Percentiles rank a stretch among this genome's conserved stretches.
Conservation (phyloP, 2,113 vertebrate genomes). For the Lutjanus erythropterus region DNA sequence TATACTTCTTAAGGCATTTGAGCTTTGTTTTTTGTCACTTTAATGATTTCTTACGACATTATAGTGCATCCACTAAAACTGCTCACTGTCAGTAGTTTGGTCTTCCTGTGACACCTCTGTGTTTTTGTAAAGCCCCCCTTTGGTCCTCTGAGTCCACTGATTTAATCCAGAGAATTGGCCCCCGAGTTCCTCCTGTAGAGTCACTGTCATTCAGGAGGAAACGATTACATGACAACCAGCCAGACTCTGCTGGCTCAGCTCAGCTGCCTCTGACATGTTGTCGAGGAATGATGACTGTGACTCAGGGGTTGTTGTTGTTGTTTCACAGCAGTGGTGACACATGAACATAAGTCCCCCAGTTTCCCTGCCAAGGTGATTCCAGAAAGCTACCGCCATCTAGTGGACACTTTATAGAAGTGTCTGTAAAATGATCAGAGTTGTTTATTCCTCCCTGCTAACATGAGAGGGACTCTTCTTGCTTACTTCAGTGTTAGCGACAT, state of each 20-base stretch:
- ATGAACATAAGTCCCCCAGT: neutral
- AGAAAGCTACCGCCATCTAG: conserved; percentile 55
- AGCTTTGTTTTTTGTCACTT: neutral
- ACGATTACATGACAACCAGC: neutral
- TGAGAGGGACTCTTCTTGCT: no score
- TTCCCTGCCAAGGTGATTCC: neutral
- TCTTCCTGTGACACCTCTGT: neutral
- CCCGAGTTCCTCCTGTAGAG: neutral
- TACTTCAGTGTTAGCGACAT: neutral
- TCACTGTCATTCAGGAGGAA: conserved; percentile 5
- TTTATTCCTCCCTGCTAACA: no score
- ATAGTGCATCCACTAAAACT: neutral
- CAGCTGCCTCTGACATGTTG: conserved; percentile 6
- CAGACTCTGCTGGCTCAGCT: neutral
- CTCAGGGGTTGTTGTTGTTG: conserved; percentile 3
- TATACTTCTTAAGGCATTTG: neutral
- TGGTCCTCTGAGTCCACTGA: neutral
- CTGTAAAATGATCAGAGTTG: neutral
- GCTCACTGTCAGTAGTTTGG: neutral
- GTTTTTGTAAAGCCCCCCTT: neutral
- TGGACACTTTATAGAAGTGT: conserved; percentile 21
- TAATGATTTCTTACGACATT: neutral
- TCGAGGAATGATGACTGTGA: neutral
- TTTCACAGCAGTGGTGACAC: neutral
- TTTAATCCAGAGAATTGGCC: no score